A percentile compares a stretch with the other conserved stretches of the same genome.
These are phyloP conservation scores for Ecliptopera silaceata DNA, from an alignment of 2,888 invertebrate genomes.

Conservation along the genomic window DNA sequence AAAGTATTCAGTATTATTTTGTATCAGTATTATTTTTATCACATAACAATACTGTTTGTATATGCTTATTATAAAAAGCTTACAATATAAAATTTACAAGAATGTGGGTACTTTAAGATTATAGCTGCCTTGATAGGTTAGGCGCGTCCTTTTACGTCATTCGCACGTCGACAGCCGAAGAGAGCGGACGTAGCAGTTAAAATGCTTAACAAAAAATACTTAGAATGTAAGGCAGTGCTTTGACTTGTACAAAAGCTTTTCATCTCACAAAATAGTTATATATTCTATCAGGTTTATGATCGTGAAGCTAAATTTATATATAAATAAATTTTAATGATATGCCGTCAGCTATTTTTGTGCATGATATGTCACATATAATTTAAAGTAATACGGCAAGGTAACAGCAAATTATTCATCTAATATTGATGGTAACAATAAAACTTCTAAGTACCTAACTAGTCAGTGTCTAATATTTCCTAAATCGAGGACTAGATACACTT, in stretches of 20 bases:
- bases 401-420: conserved; percentile 40
- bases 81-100: conserved; percentile 61
- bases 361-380: conserved; percentile 69
- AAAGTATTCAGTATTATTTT: conserved; percentile 32
- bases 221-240: conserved; percentile 80
- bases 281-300: conserved; percentile 34
- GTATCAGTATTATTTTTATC: conserved; percentile 39
- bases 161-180: conserved; percentile 56
- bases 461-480: conserved; percentile 35
- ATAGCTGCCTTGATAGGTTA: conserved; percentile 51
- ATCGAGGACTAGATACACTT: conserved; percentile 31
- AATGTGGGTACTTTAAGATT: conserved; percentile 51
- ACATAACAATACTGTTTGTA: conserved; percentile 57
- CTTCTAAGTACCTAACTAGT: conserved; percentile 35
- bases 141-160: conserved; percentile 44
- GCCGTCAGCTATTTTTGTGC: conserved; percentile 69
- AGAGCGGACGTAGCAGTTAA: conserved; percentile 51
- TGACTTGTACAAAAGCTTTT: conserved; percentile 64
- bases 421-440: conserved; percentile 21
- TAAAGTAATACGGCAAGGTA: conserved; percentile 27
- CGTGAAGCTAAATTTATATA: conserved; percentile 34
- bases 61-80: conserved; percentile 72
- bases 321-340: conserved; percentile 67
- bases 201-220: conserved; percentile 62
- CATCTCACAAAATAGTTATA: conserved; percentile 47